phyloP scores from a whole-genome alignment of 2,113 vertebrate genomes.

The Charina bottae region DNA sequence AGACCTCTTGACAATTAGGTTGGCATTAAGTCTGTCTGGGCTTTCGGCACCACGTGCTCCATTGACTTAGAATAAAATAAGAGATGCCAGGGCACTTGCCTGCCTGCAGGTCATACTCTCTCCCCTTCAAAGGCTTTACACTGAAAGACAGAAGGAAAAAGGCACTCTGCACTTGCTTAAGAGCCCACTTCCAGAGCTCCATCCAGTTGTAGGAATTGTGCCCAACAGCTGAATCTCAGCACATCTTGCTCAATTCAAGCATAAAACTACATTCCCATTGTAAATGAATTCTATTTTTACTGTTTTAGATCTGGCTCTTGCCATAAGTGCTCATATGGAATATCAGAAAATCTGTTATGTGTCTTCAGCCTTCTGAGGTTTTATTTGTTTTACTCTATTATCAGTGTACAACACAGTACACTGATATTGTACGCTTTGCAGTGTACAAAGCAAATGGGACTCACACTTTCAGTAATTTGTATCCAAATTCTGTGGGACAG shows the following conservation, averaged over 20 bases:
- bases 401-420: neutral
- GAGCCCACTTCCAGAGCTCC: too few relatives aligned
- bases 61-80: neutral
- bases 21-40: neutral
- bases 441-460: neutral
- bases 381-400: neutral
- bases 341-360: neutral
- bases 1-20: neutral
- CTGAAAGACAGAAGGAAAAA: neutral
- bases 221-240: too few relatives aligned
- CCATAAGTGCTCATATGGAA: neutral
- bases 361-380: neutral
- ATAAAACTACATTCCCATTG: neutral
- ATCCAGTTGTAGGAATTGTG: neutral
- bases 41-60: neutral
- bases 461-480: neutral
- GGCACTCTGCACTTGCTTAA: neutral
- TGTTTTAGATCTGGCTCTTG: neutral
- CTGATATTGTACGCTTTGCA: neutral
- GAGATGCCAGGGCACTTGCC: neutral
- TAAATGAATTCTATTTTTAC: neutral
- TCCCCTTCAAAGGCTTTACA: neutral
- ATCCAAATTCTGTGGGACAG: neutral
- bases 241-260: neutral
- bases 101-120: neutral